phyloP scores from a whole-genome alignment of 2,888 invertebrate genomes.

The Rambutsinella grinnellia region DNA sequence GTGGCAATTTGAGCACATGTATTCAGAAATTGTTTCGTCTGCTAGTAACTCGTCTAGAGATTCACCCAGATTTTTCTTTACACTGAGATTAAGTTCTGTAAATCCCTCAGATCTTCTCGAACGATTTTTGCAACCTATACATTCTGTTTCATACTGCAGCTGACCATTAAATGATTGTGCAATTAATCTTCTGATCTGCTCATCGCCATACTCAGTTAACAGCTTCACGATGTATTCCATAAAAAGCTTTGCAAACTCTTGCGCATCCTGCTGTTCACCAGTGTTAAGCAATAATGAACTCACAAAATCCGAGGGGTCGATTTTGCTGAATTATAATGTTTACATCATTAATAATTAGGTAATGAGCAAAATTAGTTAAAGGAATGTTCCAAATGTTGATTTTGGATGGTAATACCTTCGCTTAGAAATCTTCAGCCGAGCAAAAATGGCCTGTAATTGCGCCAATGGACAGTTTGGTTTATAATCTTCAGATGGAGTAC shows the following conservation, averaged over 20 bases:
- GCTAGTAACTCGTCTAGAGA: constrained; percentile 74
- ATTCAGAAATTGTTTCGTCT: constrained; percentile 74
- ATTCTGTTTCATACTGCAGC: constrained; percentile 57
- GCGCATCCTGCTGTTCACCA: constrained; percentile 76
- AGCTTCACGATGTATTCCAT: constrained; percentile 67
- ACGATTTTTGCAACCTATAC: constrained; percentile 54
- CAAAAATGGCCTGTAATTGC: constrained; percentile 75
- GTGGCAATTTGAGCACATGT: constrained; percentile 73
- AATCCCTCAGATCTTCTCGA: constrained; percentile 68
- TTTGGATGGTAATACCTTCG: constrained; percentile 67
- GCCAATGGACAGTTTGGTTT: constrained; percentile 71
- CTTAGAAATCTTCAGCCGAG: constrained; percentile 74
- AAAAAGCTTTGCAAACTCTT: constrained; percentile 77
- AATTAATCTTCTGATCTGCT: constrained; percentile 39
- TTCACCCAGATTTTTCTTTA: constrained; percentile 72
- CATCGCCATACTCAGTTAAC: constrained; percentile 50
- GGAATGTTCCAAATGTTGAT: neutral
- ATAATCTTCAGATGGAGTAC: constrained; percentile 65
- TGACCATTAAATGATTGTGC: constrained; percentile 57
- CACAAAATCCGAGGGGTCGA: constrained; percentile 75
- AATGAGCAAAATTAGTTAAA: neutral
- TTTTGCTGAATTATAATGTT: constrained; percentile 67
- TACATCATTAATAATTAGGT: neutral
- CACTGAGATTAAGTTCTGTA: constrained; percentile 75
- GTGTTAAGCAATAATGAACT: constrained; percentile 74